These are phyloP conservation scores for Acromyrmex echinatior DNA, from an alignment of 1,140 invertebrate species.

Conservation along the genomic window DNA sequence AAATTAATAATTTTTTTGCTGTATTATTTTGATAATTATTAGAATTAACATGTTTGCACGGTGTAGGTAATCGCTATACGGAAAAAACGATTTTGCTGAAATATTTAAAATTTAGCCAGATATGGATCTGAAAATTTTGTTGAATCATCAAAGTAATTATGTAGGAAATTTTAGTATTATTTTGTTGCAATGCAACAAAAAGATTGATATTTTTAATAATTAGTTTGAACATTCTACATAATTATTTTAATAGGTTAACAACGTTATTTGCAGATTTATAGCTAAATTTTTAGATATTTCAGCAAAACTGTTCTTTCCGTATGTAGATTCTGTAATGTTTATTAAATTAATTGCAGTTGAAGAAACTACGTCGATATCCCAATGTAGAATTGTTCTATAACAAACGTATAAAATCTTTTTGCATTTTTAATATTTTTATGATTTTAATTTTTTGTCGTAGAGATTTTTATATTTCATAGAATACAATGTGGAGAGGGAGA, in stretches of 20 bases:
- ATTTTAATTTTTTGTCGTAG: background rate
- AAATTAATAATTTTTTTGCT: background rate
- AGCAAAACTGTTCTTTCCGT: too few relatives aligned
- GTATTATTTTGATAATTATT: background rate
- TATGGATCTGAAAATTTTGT: too few relatives aligned
- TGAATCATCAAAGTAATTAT: too few relatives aligned
- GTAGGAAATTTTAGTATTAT: too few relatives aligned
- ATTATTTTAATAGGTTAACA: too few relatives aligned
- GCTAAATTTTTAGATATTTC: too few relatives aligned
- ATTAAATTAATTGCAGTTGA: background rate
- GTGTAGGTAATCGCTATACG: background rate
- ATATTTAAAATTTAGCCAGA: too few relatives aligned
- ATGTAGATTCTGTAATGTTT: background rate
- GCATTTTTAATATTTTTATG: background rate
- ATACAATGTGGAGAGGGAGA: background rate
- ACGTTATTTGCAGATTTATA: too few relatives aligned
- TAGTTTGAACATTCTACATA: too few relatives aligned
- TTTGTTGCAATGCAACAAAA: too few relatives aligned
- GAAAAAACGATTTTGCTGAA: too few relatives aligned
- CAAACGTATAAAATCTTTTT: background rate
- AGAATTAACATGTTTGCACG: background rate
- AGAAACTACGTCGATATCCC: background rate
- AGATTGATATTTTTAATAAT: too few relatives aligned
- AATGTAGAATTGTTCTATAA: background rate
- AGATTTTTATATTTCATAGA: background rate